Evolutionary conservation across 2,888 invertebrate genomes (phyloP), one percentile per base, ranked within the genome.

Genomic region (Agrochola circellaris): DNA sequence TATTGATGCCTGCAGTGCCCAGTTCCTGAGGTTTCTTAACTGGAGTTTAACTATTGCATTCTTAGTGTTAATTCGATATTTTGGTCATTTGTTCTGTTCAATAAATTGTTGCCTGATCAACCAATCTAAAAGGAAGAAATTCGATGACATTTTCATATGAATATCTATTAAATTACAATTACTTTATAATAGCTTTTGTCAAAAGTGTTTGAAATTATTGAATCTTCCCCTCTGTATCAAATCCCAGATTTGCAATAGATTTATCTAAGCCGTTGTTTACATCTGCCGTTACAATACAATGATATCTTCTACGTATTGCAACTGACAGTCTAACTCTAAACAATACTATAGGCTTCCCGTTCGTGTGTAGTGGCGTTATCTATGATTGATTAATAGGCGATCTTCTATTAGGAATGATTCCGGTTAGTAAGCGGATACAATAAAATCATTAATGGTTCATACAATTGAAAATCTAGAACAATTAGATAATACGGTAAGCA

Each of bases 321-420:
- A 45, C 45, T 45, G 45, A 74, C 45, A 48, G 11, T 60, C 23
- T 17, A 3, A 34, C n/a, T 38, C 1, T 38, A 26, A 38, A 74
- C 74, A 74, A 60, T 58, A 17, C 45, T 17, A 7, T 15, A 58
- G 11, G 58, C 23, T 23, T 60, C 17, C 74, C 26, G 58, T 74
- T 56, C 45, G 30, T 74, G 74, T 38, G 17, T 58, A 74, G 17
- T 74, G 30, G 65, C 17, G 23, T 45, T 20, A 34, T 45, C 30
- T 45, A 20, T 45, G 48, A 74, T 74, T 74, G 58, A 74, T 48
- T 60, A 48, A 48, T 73, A 45, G 30, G 26, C 23, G 9, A 7
- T n/a, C 17, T 74, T 58, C 45, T 26, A 73, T 26, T 26, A 34
- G 45, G 60, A 60, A 56, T 60, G 8, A 56, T 58, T 20, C 13